Evolutionary conservation across 2,113 vertebrate species (phyloP).

Genomic region (Spilogale gracilis): DNA sequence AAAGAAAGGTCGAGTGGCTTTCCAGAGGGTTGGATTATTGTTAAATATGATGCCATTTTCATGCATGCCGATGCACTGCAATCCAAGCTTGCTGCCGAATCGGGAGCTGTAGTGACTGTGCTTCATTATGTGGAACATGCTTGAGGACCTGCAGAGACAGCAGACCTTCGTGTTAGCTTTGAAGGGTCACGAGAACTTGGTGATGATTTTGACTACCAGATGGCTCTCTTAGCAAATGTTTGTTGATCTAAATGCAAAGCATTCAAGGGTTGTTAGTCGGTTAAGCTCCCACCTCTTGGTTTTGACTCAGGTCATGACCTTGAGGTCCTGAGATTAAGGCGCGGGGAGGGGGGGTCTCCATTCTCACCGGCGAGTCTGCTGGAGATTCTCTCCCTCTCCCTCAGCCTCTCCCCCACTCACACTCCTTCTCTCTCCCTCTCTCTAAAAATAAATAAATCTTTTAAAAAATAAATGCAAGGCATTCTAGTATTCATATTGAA

Average conservation of each 20-base stretch:
- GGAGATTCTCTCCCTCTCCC: neutral
- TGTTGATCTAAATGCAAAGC: neutral
- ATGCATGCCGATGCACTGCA: constrained; percentile 96
- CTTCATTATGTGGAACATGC: constrained; percentile 93
- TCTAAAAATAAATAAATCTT: neutral
- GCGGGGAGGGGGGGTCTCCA: neutral
- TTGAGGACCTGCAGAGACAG: constrained; percentile 90
- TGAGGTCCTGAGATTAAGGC: neutral
- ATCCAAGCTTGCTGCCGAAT: constrained; percentile 93
- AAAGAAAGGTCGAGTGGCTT: constrained; percentile 92
- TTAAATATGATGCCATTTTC: constrained; percentile 97
- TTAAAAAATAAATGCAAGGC: neutral
- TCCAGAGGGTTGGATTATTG: constrained; percentile 93
- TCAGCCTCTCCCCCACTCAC: neutral
- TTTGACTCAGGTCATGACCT: neutral
- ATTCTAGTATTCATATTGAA: neutral
- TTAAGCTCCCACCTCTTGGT: neutral
- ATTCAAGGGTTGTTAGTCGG: neutral
- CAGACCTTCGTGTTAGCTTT: neutral
- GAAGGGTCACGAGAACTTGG: neutral
- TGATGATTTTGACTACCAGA: neutral
- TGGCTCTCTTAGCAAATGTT: neutral
- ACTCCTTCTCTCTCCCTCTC: neutral
- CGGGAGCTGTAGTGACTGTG: constrained; percentile 92
- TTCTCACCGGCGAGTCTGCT: neutral